These are phyloP conservation scores for Parazoanthus atlanticus DNA, from an alignment of 92 coral and sea anemone genomes.

Conservation along the genomic window DNA sequence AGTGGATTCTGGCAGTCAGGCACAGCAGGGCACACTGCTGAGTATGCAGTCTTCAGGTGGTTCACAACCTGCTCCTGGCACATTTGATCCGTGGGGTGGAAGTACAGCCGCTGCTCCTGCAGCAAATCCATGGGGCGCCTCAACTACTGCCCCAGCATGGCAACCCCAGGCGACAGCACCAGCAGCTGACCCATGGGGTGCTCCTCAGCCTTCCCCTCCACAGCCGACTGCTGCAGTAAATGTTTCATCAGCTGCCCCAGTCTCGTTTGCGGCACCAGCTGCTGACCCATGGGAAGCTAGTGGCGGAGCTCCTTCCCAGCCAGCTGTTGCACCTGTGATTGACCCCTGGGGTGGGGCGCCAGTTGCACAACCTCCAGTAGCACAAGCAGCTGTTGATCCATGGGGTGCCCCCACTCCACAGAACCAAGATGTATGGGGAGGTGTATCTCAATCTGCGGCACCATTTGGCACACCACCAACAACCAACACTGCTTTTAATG, in stretches of 20 bases:
- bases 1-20: constrained; percentile 27
- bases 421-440: constrained; percentile 36
- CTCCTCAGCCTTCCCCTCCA: constrained; percentile 45
- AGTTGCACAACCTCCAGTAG: constrained; percentile 44
- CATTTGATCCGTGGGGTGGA: constrained; percentile 79
- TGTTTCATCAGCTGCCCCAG: constrained; percentile 27
- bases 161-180: constrained; percentile 54
- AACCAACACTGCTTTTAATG: constrained; percentile 23
- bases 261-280: constrained; percentile 40
- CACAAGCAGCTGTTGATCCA: constrained; percentile 57
- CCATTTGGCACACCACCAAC: constrained; percentile 40
- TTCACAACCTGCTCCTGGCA: constrained; percentile 42
- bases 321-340: constrained; percentile 44
- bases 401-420: constrained; percentile 75
- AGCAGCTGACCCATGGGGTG: constrained; percentile 81
- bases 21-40: constrained; percentile 51
- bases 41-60: constrained; percentile 62
- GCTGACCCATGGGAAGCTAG: constrained; percentile 53
- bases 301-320: constrained; percentile 45
- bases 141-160: constrained; percentile 65
- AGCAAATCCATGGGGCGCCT: constrained; percentile 29
- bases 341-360: constrained; percentile 89
- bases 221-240: constrained; percentile 45
- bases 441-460: constrained; percentile 32
- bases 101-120: constrained; percentile 18